A percentile compares a stretch with the other conserved stretches of the same genome.
Conservation (phyloP, 2,888 invertebrate species). For the Apodemia mormo region DNA sequence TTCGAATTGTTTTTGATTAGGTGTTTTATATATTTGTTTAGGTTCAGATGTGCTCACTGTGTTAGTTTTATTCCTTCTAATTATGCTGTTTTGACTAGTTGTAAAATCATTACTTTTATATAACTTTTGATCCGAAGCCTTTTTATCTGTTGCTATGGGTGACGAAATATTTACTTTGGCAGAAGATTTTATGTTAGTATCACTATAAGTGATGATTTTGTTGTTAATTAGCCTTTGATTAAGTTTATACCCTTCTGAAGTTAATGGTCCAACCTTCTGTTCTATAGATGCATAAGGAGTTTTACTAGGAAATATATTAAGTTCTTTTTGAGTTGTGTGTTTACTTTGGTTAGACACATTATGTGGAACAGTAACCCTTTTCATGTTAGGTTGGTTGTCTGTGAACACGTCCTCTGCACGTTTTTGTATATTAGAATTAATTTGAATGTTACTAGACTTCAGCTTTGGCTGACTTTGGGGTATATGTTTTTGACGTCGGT, state of each 20-base stretch:
- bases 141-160: neutral
- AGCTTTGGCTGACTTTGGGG: conserved; percentile 27
- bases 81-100: neutral
- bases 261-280: neutral
- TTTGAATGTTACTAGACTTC: neutral
- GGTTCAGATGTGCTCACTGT: neutral
- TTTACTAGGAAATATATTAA: neutral
- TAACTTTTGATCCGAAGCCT: neutral
- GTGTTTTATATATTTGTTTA: conserved; percentile 18
- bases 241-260: neutral
- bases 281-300: neutral
- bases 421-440: conserved; percentile 11
- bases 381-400: neutral
- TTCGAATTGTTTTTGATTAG: conserved; percentile 32
- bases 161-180: neutral
- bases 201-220: neutral
- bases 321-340: neutral
- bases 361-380: neutral
- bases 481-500: conserved; percentile 48
- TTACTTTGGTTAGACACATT: neutral
- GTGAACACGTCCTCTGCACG: conserved; percentile 17
- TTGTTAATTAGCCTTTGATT: neutral
- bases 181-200: neutral
- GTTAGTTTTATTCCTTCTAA: neutral
- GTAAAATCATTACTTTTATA: neutral